Conservation (phyloP, 2,113 vertebrate species). For the human region DNA sequence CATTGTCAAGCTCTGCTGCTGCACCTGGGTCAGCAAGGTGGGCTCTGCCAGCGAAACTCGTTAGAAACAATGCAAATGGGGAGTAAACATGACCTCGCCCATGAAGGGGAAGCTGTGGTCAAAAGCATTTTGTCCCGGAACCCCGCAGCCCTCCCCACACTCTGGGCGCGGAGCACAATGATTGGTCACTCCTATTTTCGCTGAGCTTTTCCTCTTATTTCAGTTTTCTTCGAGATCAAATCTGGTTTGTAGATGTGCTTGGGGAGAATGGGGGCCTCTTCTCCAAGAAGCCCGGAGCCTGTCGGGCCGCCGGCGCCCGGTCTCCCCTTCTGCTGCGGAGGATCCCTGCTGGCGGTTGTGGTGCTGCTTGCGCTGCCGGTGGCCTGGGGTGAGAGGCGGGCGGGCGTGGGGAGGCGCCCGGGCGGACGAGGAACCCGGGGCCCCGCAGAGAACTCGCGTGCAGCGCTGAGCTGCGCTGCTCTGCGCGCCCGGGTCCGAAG, state of each 20-base stretch:
- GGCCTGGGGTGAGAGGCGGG: slow-evolving; percentile 22
- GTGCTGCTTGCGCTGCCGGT: background rate
- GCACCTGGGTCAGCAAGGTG: background rate
- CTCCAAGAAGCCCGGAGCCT: too few relatives aligned
- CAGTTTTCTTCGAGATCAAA: background rate
- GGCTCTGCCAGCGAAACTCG: background rate
- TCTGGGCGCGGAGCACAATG: accelerated
- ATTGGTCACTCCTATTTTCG: accelerated
- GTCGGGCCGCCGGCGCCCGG: accelerated
- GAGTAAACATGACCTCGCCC: background rate
- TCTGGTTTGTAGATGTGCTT: background rate
- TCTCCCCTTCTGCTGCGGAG: background rate
- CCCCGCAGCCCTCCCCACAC: background rate
- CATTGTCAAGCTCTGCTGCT: background rate
- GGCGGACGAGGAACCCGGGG: too few relatives aligned
- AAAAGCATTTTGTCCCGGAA: background rate
- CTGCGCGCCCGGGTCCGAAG: accelerated
- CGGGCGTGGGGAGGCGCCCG: background rate
- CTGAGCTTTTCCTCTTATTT: accelerated
- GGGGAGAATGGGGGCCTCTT: background rate
- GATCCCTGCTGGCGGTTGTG: background rate
- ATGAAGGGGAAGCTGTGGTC: slow-evolving; percentile 36
- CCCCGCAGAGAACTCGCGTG: too few relatives aligned
- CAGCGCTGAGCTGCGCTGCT: too few relatives aligned
- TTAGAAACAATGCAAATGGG: background rate